Evolutionary conservation across 2,113 vertebrate species (phyloP).

Genomic region (Myotis lucifugus): DNA sequence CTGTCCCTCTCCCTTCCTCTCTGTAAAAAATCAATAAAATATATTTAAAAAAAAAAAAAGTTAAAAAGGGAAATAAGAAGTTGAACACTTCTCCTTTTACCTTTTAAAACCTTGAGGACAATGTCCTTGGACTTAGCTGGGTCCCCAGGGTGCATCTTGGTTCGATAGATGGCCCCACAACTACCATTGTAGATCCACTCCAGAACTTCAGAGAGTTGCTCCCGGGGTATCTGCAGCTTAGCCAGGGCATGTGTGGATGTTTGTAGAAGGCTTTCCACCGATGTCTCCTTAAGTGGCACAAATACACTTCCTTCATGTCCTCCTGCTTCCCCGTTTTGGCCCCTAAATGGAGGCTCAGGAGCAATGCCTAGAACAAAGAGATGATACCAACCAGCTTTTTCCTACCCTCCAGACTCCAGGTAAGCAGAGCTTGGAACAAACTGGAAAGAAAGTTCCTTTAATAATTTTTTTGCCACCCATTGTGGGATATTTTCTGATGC

Average conservation of each 20-base stretch:
- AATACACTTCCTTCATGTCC: neutral
- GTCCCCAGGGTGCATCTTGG: constrained; percentile 46
- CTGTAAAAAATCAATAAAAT: too few relatives aligned
- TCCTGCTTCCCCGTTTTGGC: neutral
- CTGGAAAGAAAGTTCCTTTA: neutral
- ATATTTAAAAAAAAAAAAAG: too few relatives aligned
- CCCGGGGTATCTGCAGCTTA: constrained; percentile 81
- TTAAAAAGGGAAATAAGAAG: too few relatives aligned
- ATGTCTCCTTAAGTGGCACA: constrained; percentile 75
- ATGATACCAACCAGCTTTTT: neutral
- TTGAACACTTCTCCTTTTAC: too few relatives aligned
- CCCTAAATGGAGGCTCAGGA: neutral
- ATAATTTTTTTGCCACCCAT: constrained; percentile 46
- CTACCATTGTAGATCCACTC: constrained; percentile 75
- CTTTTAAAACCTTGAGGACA: constrained; percentile 82
- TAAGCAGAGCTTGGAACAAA: neutral
- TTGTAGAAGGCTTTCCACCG: constrained; percentile 78
- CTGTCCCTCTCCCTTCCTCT: too few relatives aligned
- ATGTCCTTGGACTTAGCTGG: constrained; percentile 67
- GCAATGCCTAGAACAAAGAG: constrained; percentile 51
- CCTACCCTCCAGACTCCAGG: neutral
- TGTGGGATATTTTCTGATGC: neutral
- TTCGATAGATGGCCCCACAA: constrained; percentile 81
- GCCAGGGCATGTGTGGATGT: constrained; percentile 68
- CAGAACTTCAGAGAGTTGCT: constrained; percentile 73